Evolutionary conservation across 2,888 invertebrate genomes (phyloP).

Genomic region (Mythimna ferrago): DNA sequence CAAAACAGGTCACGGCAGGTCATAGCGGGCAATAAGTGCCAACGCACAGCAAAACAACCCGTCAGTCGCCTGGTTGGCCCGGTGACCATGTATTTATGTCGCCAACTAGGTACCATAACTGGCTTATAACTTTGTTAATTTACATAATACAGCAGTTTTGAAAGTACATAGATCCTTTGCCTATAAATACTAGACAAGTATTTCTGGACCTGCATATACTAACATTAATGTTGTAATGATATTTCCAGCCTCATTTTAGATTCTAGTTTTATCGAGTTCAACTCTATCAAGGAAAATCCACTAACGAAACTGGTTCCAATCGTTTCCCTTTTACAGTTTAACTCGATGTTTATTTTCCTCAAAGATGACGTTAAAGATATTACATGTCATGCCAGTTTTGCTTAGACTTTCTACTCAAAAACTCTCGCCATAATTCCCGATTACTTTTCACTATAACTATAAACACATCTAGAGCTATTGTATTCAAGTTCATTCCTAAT

Average conservation of each 20-base stretch:
- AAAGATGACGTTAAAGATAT: not conserved
- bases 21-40: too few relatives aligned
- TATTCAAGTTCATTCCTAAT: conserved; percentile 18
- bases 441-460: conserved; percentile 13
- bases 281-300: not conserved
- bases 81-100: too few relatives aligned
- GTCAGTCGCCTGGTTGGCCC: too few relatives aligned
- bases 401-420: not conserved
- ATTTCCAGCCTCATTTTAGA: not conserved
- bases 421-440: not conserved
- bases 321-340: not conserved
- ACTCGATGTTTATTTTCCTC: not conserved
- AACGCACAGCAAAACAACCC: too few relatives aligned
- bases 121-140: too few relatives aligned
- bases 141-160: too few relatives aligned
- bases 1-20: too few relatives aligned
- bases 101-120: too few relatives aligned
- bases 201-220: too few relatives aligned
- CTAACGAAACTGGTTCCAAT: not conserved
- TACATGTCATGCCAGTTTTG: not conserved
- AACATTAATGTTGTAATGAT: too few relatives aligned
- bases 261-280: not conserved
- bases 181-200: too few relatives aligned
- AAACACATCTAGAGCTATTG: conserved; percentile 6
- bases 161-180: too few relatives aligned